Evolutionary conservation across 2,113 vertebrate genomes (phyloP).

Genomic region (Coreoperca whiteheadi): DNA sequence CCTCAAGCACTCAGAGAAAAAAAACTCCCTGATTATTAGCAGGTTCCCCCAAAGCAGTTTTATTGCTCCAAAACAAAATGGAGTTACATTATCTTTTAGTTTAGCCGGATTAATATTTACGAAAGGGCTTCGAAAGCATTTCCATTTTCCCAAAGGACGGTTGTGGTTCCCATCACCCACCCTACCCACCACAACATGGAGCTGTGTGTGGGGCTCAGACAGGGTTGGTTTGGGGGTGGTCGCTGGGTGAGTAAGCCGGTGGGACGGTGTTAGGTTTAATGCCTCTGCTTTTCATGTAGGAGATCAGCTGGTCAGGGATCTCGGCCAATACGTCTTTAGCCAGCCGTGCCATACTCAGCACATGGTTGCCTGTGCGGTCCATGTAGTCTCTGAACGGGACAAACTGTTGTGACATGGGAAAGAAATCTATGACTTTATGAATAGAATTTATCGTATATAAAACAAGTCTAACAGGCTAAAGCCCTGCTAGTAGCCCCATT

Average conservation of each 20-base stretch:
- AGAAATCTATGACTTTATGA: conserved; percentile 21
- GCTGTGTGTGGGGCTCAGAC: conserved; percentile 66
- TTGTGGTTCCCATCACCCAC: conserved; percentile 19
- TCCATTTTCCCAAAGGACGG: conserved; percentile 25
- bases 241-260: conserved; percentile 72
- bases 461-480: not conserved
- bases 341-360: conserved; percentile 94
- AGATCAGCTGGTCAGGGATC: conserved; percentile 94
- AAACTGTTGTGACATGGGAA: conserved; percentile 81
- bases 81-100: conserved; percentile 56
- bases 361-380: conserved; percentile 91
- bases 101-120: conserved; percentile 42
- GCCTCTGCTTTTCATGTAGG: conserved; percentile 91
- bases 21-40: conserved; percentile 42
- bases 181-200: not conserved
- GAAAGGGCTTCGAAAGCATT: conserved; percentile 38
- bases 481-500: not conserved
- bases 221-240: conserved; percentile 74
- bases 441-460: not conserved
- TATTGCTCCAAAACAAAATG: conserved; percentile 49
- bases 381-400: conserved; percentile 96
- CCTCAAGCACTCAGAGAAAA: conserved; percentile 31
- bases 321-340: conserved; percentile 94
- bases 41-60: conserved; percentile 35
- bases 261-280: conserved; percentile 84